Conservation (phyloP, 2,113 vertebrate genomes). For the Corythaeola cristata region DNA sequence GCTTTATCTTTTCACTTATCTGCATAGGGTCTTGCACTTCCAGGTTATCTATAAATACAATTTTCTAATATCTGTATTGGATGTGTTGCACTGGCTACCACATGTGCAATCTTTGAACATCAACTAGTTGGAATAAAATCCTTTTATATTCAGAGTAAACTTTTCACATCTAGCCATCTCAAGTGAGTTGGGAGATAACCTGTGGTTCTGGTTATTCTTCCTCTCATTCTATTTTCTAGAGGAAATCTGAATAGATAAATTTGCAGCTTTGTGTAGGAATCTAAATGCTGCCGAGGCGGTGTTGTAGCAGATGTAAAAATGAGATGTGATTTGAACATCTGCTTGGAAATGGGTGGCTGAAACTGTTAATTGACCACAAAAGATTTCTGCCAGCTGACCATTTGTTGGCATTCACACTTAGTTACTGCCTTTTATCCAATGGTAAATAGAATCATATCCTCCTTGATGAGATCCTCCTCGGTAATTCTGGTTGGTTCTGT, state of each 20-base stretch:
- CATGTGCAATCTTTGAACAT: background rate
- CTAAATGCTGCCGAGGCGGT: background rate
- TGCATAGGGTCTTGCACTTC: background rate
- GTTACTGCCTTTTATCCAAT: constrained; percentile 9
- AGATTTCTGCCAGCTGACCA: constrained; percentile 44
- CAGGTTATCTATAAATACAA: background rate
- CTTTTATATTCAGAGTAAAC: background rate
- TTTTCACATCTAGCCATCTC: background rate
- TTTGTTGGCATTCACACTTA: background rate
- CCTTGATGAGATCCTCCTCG: background rate
- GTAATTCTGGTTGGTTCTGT: background rate
- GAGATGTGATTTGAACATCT: constrained; percentile 45
- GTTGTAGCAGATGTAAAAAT: background rate
- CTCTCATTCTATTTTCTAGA: background rate
- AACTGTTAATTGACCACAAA: constrained; percentile 22
- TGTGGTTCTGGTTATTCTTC: background rate
- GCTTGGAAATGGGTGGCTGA: constrained; percentile 14
- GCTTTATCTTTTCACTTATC: background rate
- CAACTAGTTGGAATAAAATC: background rate
- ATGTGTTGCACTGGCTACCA: background rate
- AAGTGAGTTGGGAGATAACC: background rate
- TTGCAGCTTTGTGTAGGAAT: background rate
- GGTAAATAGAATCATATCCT: constrained; percentile 12
- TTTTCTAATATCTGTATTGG: background rate
- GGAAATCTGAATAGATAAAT: background rate